Percentiles rank a stretch among this genome's conserved stretches.
Conservation (phyloP, 2,113 vertebrate species). For the Myiopsitta monachus region DNA sequence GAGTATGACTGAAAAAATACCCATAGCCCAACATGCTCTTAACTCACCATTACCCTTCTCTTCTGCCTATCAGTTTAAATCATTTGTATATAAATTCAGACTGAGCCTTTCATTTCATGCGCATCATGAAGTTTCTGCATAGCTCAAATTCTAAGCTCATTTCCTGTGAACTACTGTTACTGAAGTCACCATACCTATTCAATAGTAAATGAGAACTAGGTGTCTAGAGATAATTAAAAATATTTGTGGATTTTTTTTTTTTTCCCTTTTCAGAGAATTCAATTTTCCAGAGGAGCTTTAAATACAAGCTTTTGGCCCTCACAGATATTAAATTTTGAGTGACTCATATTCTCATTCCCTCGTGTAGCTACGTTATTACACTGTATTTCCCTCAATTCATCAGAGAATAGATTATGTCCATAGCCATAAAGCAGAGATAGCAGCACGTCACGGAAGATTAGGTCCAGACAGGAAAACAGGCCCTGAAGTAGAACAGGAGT, state of each 20-base stretch:
- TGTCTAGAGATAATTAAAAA: conserved; percentile 30
- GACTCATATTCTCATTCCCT: conserved; percentile 31
- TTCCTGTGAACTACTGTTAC: neutral
- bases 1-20: neutral
- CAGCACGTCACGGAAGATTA: neutral
- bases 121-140: neutral
- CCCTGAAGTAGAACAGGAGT: neutral
- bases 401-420: neutral
- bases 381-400: conserved; percentile 20
- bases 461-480: neutral
- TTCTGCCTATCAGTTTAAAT: neutral
- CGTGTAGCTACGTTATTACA: neutral
- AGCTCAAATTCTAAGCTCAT: neutral
- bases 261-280: neutral
- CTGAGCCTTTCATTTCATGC: neutral
- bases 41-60: neutral
- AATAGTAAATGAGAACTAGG: neutral
- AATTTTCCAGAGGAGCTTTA: neutral
- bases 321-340: conserved; percentile 7
- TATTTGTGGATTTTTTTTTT: neutral
- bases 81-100: neutral
- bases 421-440: conserved; percentile 5
- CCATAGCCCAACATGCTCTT: neutral
- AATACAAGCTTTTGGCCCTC: neutral
- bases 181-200: neutral